Base-by-base conservation (phyloP, 2,888 invertebrate species). In the Acleris sparsana region DNA sequence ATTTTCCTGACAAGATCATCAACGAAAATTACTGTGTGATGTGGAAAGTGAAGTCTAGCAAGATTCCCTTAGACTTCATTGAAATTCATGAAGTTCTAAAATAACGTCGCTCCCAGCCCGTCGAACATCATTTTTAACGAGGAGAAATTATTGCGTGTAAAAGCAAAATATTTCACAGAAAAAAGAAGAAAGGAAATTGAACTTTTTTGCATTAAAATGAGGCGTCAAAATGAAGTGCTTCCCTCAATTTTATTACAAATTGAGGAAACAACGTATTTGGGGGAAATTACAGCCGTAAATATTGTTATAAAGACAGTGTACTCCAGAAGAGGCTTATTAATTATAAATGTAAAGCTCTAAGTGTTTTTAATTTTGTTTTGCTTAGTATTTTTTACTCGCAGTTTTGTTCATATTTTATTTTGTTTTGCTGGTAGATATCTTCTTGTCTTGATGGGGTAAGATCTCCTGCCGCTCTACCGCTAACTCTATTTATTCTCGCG, bases 191-290 rank as follows among this genome's bases (percentile, higher is more conserved):
- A 13, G 13, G 44, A 64, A 51, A 60, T 51, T 55, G 5, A 7
- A 49, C 64, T 39, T 60, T 60, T 7, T 13, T 20, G 25, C 22
- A 43, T 17, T 17, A 53, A 4, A 43, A 64, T 55, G 60, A 51
- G 59, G 43, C 43, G 20, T 60, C 49, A 43, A 59, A 53, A 29
- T 48, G 53, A 48, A 53, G 48, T 29, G 58, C 20, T 22, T 20
- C 9, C 25, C 52, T 58, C 48, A 64, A 44, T 64, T 59, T 55
- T 64, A 64, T 49, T 64, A 22, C 55, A 44, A 64, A 60, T 53
- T 64, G 53, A 59, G 59, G 59, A 58, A 64, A 64, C 48, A 46
- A 46, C 22, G 52, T 64, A 64, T 64, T 64, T 59, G 53, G 39
- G 58, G 46, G 43, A 59, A 64, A 59, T 64, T 64, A 59, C 39